Evolutionary conservation across 2,888 invertebrate genomes (phyloP), one percentile per base, ranked within the genome.

Genomic region (Prenolepis imparis): DNA sequence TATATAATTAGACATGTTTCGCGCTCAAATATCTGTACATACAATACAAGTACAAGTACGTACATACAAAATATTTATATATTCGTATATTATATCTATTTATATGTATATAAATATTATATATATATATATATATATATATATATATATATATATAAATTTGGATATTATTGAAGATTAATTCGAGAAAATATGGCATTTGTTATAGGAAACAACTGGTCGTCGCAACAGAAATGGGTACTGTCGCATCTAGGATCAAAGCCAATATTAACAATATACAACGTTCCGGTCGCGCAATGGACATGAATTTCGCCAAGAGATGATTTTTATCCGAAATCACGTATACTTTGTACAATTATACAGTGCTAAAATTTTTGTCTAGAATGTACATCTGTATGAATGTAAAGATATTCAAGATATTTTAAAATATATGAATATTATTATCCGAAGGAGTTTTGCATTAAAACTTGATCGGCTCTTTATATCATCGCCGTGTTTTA

Each of bases 261-360:
- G 96, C 98, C 18, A 99, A 98, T 93, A 96, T 98, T 63, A 98
- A 98, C 94, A 98, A 98, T 91, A 98, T 99, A 88, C 99, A 99
- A 94, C 96, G 98, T 82, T 97, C 97, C 4, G 96, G 96, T 28
- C 95, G 96, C 36, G 97, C 98, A 72, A 98, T 99, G 98, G 97
- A 98, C 91, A 96, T 96, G 85, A 97, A 98, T 95, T 99, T 99
- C 95, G 97, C 98, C 0, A 96, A 96, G 86, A 96, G 97, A 93
- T 97, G 87, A 91, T 70, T 82, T 83, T 63, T 41, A 67, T 67
- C n/a, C 18, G 2, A 11, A 44, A 55, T 77, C 9, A 15, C 0
- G 24, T n/a, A 28, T 52, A 44, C 9, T 64, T 83, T 81, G 41
- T 88, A 84, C 73, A 88, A 36, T 66, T 87, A 9, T 36, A 36